Evolutionary conservation across 2,113 vertebrate genomes (phyloP), one percentile per base, ranked within the genome.

Genomic region (Salvelinus alpinus): DNA sequence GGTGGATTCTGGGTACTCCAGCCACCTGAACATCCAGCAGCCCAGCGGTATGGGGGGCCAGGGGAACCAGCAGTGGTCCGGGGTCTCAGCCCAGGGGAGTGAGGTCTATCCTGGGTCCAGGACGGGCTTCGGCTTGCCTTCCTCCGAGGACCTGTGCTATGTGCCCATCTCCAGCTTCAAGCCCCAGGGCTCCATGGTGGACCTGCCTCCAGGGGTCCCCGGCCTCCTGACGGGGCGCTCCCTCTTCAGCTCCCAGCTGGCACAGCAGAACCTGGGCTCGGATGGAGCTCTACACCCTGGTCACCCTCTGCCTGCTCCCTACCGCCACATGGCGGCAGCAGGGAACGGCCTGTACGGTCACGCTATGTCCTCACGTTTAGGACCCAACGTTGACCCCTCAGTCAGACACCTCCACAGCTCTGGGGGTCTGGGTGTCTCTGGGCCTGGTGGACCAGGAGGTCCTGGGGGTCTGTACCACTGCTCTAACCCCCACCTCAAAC

Each of bases 201-300:
- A 85, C 11, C 0, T 87, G 24, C 78, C 77, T 51, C 92, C 89
- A 72, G 78, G 87, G 74, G 44, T 93, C 75, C 92, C 95, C 24
- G 48, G 88, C 0, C 81, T 95, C 51, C 84, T 94, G 57, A 64
- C 90, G 48, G 91, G 86, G 2, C 82, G n/a, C 54, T 80, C 94
- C 16, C 76, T 94, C 6, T 89, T 92, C 24, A 79, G 73, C 3
- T 6, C 92, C 71, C 86, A 94, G 13, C 88, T 95, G 80, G 76
- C 91, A 70, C 95, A 91, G 31, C 94, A 93, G 59, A 95, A 94
- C 75, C 31, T 96, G 57, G 91, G 87, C 73, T 54, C 86, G 20
- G 79, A 93, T 0, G 82, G 84, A 11, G 25, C 88, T 68, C 70
- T 95, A 78, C 89, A 93, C 74, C 89, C 86, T 27, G 68, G 75